phyloP scores from a whole-genome alignment of 1,140 invertebrate species.

The Lethocerus indicus region DNA sequence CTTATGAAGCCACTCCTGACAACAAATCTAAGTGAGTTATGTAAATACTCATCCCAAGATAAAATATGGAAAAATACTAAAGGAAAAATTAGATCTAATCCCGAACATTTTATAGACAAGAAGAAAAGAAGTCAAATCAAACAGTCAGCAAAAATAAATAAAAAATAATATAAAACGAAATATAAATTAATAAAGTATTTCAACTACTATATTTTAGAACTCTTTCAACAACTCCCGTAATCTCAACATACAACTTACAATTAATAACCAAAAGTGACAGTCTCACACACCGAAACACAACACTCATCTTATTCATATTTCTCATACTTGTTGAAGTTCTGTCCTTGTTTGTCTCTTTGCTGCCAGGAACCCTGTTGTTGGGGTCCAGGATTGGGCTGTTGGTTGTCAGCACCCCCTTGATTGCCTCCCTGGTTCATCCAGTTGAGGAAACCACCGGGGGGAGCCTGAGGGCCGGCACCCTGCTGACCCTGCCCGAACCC shows the following conservation, averaged over 20 bases:
- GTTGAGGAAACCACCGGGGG: slow-evolving; percentile 33
- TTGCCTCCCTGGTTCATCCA: slow-evolving; percentile 30
- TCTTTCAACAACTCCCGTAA: neutral
- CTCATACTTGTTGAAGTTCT: slow-evolving; percentile 3
- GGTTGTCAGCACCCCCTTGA: neutral
- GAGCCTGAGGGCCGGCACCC: slow-evolving; percentile 31
- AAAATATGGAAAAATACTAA: too few relatives aligned
- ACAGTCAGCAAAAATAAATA: neutral
- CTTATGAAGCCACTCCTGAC: too few relatives aligned
- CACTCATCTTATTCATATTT: slow-evolving; percentile 5
- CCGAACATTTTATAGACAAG: too few relatives aligned
- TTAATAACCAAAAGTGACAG: neutral
- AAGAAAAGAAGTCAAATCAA: neutral
- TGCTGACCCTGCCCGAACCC: slow-evolving; percentile 11
- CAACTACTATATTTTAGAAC: neutral
- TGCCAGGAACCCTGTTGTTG: slow-evolving; percentile 5
- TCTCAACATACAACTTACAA: slow-evolving; percentile 3
- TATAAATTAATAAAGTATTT: neutral
- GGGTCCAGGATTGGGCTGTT: slow-evolving; percentile 1
- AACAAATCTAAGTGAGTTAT: too few relatives aligned
- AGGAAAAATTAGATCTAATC: too few relatives aligned
- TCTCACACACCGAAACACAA: neutral
- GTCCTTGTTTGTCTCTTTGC: neutral
- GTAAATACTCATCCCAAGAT: too few relatives aligned
- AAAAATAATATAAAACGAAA: neutral